Conservation (phyloP, 2,113 vertebrate genomes). For the Centropus unirufus region DNA sequence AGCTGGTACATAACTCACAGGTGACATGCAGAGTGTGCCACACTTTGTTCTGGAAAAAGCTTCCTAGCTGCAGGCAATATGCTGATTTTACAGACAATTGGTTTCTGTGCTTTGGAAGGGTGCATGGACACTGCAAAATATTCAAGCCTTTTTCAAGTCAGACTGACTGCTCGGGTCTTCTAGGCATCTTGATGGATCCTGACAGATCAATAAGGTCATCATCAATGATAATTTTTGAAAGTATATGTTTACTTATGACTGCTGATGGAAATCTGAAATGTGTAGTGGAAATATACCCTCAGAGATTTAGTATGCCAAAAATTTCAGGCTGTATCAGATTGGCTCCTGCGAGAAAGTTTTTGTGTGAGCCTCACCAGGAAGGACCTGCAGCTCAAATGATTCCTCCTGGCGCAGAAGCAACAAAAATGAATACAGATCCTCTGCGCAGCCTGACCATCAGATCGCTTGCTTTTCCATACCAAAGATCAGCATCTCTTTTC, state of each 20-base stretch:
- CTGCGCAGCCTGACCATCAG: background rate
- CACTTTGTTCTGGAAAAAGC: background rate
- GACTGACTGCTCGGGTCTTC: background rate
- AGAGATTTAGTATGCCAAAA: background rate
- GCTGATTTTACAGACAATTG: background rate
- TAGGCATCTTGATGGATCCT: background rate
- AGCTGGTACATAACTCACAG: background rate
- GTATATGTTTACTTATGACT: background rate
- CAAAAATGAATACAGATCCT: background rate
- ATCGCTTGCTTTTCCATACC: background rate
- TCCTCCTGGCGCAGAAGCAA: background rate
- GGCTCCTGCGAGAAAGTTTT: background rate
- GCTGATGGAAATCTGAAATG: background rate
- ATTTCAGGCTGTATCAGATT: background rate
- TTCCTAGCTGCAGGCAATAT: background rate
- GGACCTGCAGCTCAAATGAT: background rate
- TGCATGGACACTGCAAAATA: background rate
- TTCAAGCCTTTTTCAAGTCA: background rate
- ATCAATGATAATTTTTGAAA: background rate
- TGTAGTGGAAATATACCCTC: background rate
- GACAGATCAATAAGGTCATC: background rate
- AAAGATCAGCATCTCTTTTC: background rate
- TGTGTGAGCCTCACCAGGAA: fast-evolving
- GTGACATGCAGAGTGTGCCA: background rate
- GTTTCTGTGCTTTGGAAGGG: background rate